phyloP scores from a whole-genome alignment of 2,797 vertebrate genomes.

The Hippopotamyrus pictus region DNA sequence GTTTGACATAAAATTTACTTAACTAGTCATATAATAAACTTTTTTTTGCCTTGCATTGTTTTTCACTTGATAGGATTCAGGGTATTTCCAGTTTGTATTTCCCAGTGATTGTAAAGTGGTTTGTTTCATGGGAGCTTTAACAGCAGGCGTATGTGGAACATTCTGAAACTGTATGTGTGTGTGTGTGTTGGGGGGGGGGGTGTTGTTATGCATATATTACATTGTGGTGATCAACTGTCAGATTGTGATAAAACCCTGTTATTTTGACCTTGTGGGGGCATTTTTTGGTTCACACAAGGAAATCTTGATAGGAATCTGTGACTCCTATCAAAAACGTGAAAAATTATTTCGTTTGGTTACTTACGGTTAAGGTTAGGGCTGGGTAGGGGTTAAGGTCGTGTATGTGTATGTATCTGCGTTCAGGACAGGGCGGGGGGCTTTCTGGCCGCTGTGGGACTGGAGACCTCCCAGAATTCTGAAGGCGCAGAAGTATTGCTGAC shows the following conservation, averaged over 20 bases:
- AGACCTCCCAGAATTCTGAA: neutral
- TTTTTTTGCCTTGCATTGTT: neutral
- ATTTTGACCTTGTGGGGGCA: neutral
- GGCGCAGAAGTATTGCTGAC: neutral
- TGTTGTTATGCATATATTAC: neutral
- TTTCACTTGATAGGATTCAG: neutral
- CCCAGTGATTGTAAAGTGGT: neutral
- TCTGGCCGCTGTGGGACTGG: neutral
- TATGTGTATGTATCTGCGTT: neutral
- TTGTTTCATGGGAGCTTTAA: neutral
- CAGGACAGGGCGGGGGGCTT: neutral
- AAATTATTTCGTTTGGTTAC: neutral
- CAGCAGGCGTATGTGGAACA: neutral
- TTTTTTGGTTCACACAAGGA: neutral
- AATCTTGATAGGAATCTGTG: neutral
- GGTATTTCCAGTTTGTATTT: constrained; percentile 16
- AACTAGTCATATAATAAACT: neutral
- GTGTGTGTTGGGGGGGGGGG: neutral
- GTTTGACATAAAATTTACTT: neutral
- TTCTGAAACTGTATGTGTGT: neutral
- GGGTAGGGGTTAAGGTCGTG: neutral
- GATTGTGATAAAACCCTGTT: neutral
- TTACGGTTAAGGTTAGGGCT: neutral
- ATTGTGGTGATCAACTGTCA: neutral
- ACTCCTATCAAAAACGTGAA: neutral